Conservation (phyloP, 2,888 invertebrate genomes). For the Eilema sororculum region DNA sequence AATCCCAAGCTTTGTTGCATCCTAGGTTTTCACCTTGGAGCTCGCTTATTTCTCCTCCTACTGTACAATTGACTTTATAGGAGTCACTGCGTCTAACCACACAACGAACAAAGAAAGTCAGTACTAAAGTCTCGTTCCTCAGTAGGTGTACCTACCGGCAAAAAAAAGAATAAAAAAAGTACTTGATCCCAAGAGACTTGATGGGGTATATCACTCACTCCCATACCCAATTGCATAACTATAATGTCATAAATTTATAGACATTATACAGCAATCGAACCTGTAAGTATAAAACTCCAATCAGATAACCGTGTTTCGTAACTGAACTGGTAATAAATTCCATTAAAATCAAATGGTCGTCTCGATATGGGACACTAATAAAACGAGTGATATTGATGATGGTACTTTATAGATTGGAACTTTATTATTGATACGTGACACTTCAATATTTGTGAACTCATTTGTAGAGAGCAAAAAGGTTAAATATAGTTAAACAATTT, state of each 20-base stretch:
- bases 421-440: not conserved
- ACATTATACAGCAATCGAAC: not conserved
- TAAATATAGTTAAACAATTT: too few relatives aligned
- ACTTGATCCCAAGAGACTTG: too few relatives aligned
- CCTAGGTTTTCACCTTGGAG: too few relatives aligned
- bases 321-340: constrained; percentile 14
- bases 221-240: not conserved
- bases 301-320: not conserved
- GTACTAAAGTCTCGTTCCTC: too few relatives aligned
- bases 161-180: too few relatives aligned
- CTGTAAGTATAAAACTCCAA: not conserved
- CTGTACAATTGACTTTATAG: too few relatives aligned
- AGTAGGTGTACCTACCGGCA: too few relatives aligned
- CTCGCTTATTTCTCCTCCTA: too few relatives aligned
- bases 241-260: not conserved
- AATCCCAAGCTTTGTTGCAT: too few relatives aligned
- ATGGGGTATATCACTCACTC: too few relatives aligned
- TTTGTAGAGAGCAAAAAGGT: not conserved
- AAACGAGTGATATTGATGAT: not conserved
- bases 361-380: constrained; percentile 1
- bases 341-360: not conserved
- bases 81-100: too few relatives aligned
- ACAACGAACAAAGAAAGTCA: too few relatives aligned
- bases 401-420: not conserved
- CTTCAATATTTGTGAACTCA: not conserved